Conservation (phyloP, 2,797 vertebrate genomes). For the Cryptoprocta ferox region DNA sequence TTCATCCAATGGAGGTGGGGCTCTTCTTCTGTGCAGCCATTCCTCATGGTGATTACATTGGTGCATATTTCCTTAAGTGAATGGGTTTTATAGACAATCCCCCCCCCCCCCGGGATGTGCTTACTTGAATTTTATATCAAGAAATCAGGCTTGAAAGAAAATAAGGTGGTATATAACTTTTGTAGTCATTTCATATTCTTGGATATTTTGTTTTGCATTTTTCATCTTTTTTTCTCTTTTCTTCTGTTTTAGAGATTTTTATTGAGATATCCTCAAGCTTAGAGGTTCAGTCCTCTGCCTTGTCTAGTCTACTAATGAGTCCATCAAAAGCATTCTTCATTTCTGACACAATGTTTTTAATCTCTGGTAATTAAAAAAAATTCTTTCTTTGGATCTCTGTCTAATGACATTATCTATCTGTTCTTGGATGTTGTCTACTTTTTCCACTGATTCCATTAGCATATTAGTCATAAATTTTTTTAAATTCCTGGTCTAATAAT, state of each 20-base stretch:
- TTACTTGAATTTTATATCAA: background rate
- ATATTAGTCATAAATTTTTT: background rate
- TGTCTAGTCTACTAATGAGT: background rate
- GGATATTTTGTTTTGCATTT: background rate
- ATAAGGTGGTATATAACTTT: background rate
- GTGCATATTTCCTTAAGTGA: background rate
- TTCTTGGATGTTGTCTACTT: background rate
- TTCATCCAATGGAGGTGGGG: background rate
- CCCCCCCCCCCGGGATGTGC: background rate
- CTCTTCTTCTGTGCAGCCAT: background rate
- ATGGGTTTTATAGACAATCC: background rate
- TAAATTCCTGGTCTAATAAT: background rate
- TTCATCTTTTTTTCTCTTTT: background rate
- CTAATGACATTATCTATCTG: background rate
- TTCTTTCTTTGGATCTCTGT: background rate
- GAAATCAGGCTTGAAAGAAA: background rate
- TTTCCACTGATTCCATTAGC: background rate
- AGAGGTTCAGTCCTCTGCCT: background rate
- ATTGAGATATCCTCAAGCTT: background rate
- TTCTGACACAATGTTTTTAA: background rate
- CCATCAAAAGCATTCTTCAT: background rate
- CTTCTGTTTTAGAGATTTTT: background rate
- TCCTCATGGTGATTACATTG: no score
- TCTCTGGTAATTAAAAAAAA: background rate
- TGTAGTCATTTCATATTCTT: background rate